These are phyloP conservation scores for Psophia crepitans DNA, from an alignment of 2,113 vertebrate genomes.

Conservation along the genomic window DNA sequence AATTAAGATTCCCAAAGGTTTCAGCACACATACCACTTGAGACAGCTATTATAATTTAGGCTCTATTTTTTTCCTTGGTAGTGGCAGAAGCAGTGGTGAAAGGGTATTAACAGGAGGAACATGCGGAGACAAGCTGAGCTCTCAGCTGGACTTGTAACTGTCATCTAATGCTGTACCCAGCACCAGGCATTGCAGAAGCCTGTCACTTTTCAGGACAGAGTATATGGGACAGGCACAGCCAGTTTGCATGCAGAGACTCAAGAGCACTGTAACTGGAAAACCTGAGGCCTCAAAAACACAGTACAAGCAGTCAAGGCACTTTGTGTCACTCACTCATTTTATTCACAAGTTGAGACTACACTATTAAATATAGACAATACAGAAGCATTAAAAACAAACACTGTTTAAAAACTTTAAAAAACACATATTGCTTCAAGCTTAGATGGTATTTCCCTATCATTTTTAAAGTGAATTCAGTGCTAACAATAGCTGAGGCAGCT, in stretches of 20 bases:
- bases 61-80: neutral
- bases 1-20: neutral
- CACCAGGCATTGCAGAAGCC: neutral
- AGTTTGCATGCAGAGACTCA: neutral
- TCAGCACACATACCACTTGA: neutral
- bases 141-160: neutral
- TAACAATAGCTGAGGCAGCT: slow-evolving; percentile 32
- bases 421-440: slow-evolving; percentile 60
- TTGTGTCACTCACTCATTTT: slow-evolving; percentile 52
- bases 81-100: neutral
- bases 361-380: slow-evolving; percentile 55
- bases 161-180: neutral
- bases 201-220: neutral
- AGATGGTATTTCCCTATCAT: slow-evolving; percentile 19
- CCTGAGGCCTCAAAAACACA: neutral
- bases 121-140: neutral
- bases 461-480: slow-evolving; percentile 64
- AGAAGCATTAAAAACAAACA: slow-evolving; percentile 61
- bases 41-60: neutral
- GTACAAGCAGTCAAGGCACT: neutral
- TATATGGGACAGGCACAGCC: neutral
- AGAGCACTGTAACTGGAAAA: neutral
- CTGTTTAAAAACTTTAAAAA: slow-evolving; percentile 61
- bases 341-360: slow-evolving; percentile 56
- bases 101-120: neutral